These are phyloP conservation scores for Andinoacara biseriatus DNA, from an alignment of 2,113 vertebrate species.

Conservation along the genomic window DNA sequence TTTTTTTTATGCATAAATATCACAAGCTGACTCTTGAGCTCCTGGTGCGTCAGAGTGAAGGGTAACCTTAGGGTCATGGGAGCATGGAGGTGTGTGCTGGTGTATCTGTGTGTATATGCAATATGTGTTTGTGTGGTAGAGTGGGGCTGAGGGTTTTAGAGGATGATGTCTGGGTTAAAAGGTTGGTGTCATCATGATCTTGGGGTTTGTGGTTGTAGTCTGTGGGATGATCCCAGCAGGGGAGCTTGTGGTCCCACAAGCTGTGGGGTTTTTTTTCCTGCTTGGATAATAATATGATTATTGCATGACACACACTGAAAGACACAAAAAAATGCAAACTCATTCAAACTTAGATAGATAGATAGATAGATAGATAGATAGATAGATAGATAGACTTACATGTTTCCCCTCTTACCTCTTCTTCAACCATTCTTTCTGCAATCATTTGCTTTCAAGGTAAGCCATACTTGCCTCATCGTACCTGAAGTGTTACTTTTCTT, in stretches of 20 bases:
- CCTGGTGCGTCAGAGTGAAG: slow-evolving; percentile 35
- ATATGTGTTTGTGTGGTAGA: slow-evolving; percentile 17
- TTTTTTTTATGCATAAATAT: not conserved
- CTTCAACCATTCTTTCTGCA: slow-evolving; percentile 14
- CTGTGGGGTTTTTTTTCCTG: slow-evolving; percentile 35
- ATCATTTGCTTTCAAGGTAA: slow-evolving; percentile 22
- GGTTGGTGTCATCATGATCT: slow-evolving; percentile 54
- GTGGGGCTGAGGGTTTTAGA: slow-evolving; percentile 32
- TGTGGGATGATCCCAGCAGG: slow-evolving; percentile 47
- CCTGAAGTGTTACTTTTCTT: slow-evolving; percentile 41
- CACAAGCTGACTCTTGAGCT: not conserved
- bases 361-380: too few relatives aligned
- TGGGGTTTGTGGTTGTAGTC: slow-evolving; percentile 64
- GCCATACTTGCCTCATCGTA: slow-evolving; percentile 53
- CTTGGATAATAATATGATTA: slow-evolving; percentile 50
- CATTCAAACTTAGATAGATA: not conserved
- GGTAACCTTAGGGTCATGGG: slow-evolving; percentile 30
- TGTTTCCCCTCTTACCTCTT: not conserved
- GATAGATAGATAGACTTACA: not conserved
- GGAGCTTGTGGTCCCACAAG: slow-evolving; percentile 55
- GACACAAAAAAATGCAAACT: slow-evolving; percentile 19
- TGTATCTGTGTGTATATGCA: slow-evolving; percentile 2
- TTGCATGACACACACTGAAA: slow-evolving; percentile 16
- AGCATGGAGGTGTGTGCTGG: not conserved
- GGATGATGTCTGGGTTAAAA: slow-evolving; percentile 31